These are phyloP conservation scores for Cheirogaleus major DNA, from an alignment of 2,797 vertebrate genomes.

Conservation along the genomic window DNA sequence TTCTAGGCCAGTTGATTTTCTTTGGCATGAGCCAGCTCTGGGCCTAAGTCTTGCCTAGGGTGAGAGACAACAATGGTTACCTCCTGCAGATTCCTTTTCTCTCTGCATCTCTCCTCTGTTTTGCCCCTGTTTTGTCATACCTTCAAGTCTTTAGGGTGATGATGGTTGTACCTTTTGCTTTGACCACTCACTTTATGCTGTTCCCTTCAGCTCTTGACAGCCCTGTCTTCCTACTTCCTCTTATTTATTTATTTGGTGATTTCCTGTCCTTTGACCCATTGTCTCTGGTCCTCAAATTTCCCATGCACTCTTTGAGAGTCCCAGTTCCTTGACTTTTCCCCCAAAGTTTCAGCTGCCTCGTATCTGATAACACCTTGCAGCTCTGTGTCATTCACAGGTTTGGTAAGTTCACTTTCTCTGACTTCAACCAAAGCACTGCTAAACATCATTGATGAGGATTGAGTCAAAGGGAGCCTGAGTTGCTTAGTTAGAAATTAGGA, in stretches of 20 bases:
- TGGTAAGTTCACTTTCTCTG: slow-evolving; percentile 3
- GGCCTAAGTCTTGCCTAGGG: background rate
- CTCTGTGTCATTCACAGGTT: background rate
- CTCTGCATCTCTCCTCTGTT: background rate
- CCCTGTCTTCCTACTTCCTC: background rate
- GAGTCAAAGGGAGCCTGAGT: background rate
- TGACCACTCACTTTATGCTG: background rate
- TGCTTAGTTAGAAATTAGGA: slow-evolving; percentile 1
- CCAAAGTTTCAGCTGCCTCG: background rate
- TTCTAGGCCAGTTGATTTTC: background rate
- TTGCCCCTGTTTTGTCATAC: background rate
- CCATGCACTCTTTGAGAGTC: background rate
- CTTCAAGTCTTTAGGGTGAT: background rate
- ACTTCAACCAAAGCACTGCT: background rate
- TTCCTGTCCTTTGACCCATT: background rate
- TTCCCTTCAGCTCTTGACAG: slow-evolving; percentile 23
- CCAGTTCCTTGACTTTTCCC: background rate
- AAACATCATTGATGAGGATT: background rate
- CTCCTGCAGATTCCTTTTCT: background rate
- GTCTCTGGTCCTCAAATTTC: background rate
- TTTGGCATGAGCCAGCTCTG: background rate
- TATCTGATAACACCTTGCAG: background rate
- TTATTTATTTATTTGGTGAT: background rate
- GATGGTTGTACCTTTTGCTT: background rate
- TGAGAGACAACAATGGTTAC: background rate